Base-by-base conservation (phyloP, 2,113 vertebrate genomes). In the Triplophysa siluroides region DNA sequence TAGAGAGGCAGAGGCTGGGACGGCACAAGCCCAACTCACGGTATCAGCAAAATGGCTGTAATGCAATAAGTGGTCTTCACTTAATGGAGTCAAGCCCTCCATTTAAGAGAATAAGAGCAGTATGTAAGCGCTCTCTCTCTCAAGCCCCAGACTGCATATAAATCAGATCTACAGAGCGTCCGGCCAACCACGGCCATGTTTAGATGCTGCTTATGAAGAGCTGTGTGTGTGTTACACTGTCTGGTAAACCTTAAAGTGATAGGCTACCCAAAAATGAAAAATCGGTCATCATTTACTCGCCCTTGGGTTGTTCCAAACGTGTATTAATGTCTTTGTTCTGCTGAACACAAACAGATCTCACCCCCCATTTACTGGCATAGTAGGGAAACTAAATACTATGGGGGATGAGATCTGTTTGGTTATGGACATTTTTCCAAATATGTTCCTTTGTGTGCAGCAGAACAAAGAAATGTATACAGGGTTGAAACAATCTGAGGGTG, bases 1-100 rank as follows among this genome's bases (percentile, higher is more conserved):
- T 83, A 69, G 68, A 79, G 69, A 71, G 69, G 85, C 80, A 86
- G 65, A 78, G 76, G 64, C 56, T 78, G 50, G 47, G 61, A 86
- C 83, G 88, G 88, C 79, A 9, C 72, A 76, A 81, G 87, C 82
- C 86, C 71, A 71, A 78, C 79, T 78, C 85, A 81, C 87, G 81
- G 91, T 88, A 91, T 92, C 88, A 90, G 89, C 86, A 89, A 90
- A 92, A 89, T 91, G 89, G 87, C 88, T 87, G 87, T 91, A 90
- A 92, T 91, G 90, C 88, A 92, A 92, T 91, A 90, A 92, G 90
- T 89, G 86, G 87, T 89, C 87, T 87, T 85, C 83, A 84, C 88
- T 89, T 91, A 93, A 92, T 91, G 89, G 89, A 93, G 90, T 87
- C 89, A 86, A 86, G 91, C 88, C 69, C 89, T 90, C 87, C 89